Percentiles rank a stretch among this genome's conserved stretches.
Conservation (phyloP, 2,797 vertebrate genomes). For the Dendrocincla fuliginosa region DNA sequence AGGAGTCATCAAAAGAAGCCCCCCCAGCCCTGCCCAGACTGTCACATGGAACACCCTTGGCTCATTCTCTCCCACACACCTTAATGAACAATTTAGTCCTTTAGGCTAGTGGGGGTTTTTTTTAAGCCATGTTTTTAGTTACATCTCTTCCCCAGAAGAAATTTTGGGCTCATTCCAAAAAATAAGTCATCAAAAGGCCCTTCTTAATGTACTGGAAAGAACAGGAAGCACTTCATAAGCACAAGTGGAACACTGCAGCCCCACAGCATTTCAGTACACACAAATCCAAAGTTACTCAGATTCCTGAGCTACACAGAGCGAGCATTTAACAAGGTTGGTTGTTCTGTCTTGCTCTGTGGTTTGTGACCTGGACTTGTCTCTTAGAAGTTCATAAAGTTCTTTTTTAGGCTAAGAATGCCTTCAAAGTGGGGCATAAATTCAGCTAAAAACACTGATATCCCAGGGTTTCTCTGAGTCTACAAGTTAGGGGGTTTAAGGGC, state of each 20-base stretch:
- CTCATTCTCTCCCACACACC: neutral
- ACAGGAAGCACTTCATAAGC: neutral
- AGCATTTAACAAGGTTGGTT: neutral
- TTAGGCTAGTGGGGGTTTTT: no score
- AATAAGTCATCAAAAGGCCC: neutral
- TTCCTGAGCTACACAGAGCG: neutral
- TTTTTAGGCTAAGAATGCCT: neutral
- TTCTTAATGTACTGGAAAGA: neutral
- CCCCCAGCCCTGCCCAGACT: neutral
- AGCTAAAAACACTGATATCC: neutral
- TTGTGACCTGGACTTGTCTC: accelerated
- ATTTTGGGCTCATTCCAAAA: neutral
- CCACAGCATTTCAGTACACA: neutral
- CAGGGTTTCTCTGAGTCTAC: neutral
- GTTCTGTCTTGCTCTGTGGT: neutral
- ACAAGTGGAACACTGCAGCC: neutral
- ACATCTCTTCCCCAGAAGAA: accelerated
- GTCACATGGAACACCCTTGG: accelerated
- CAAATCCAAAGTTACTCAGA: neutral
- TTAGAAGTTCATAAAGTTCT: neutral
- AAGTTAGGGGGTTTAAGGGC: neutral
- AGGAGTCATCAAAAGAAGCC: neutral
- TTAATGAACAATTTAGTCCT: neutral
- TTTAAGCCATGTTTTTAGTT: neutral
- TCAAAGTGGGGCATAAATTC: neutral